Evolutionary conservation across 2,113 vertebrate genomes (phyloP).

Genomic region (Regulus satrapa): DNA sequence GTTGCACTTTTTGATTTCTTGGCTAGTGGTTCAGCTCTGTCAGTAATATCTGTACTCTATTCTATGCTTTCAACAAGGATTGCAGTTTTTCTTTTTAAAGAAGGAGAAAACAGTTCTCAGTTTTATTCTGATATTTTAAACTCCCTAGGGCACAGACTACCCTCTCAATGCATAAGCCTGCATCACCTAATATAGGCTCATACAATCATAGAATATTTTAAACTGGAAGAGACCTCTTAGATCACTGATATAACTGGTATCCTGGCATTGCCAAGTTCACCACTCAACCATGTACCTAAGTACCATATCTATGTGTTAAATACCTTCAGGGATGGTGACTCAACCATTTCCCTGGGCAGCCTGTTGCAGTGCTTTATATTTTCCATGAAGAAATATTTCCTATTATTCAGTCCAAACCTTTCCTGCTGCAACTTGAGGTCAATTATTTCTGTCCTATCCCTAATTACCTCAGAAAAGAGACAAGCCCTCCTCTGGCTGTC

Average conservation of each 20-base stretch:
- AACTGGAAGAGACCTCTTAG: background rate
- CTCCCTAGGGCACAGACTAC: background rate
- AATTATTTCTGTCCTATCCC: background rate
- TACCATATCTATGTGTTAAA: background rate
- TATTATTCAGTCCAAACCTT: background rate
- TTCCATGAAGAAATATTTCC: background rate
- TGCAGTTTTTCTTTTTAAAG: background rate
- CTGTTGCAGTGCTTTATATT: background rate
- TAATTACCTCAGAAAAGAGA: background rate
- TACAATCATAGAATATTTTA: background rate
- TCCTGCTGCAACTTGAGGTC: background rate
- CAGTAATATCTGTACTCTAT: background rate
- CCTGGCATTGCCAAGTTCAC: background rate
- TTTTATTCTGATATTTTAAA: slow-evolving; percentile 5
- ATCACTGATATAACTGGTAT: background rate
- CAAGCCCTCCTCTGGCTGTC: background rate
- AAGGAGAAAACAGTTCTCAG: background rate
- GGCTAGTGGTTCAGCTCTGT: background rate
- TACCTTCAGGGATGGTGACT: background rate
- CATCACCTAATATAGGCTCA: background rate
- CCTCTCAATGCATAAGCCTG: background rate
- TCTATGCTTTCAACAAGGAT: background rate
- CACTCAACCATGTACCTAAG: background rate
- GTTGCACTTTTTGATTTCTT: background rate
- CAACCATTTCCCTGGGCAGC: background rate